phyloP scores from a whole-genome alignment of 2,797 vertebrate species.

The Salmo trutta region DNA sequence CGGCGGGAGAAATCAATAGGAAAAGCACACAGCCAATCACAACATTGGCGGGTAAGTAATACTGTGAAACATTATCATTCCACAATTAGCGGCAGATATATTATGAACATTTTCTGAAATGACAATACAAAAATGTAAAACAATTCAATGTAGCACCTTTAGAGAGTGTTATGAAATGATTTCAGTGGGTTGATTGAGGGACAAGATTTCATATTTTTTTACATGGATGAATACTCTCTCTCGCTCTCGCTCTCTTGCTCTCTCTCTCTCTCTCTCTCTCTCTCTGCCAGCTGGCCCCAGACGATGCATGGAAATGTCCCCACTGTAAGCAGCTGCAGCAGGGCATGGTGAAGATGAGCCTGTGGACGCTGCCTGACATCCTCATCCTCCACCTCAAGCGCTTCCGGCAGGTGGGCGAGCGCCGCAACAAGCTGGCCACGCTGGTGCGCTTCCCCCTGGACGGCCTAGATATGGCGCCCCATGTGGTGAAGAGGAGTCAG shows the following conservation, averaged over 20 bases:
- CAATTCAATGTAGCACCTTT: too few species aligned
- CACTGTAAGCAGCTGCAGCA: constrained; percentile 85
- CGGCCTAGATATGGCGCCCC: constrained; percentile 90
- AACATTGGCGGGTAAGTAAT: too few species aligned
- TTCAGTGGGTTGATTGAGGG: too few species aligned
- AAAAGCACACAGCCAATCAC: too few species aligned
- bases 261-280: background rate
- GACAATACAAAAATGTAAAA: too few species aligned
- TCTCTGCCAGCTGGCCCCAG: constrained; percentile 79
- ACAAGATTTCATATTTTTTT: too few species aligned
- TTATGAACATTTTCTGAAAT: too few species aligned
- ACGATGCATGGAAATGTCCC: constrained; percentile 85
- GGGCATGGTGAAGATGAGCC: constrained; percentile 83
- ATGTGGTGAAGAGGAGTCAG: constrained; percentile 81
- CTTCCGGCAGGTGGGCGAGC: constrained; percentile 84
- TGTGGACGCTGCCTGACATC: constrained; percentile 88
- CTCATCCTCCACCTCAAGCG: constrained; percentile 89
- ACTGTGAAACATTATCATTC: too few species aligned
- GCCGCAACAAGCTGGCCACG: constrained; percentile 90
- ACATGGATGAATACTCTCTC: background rate
- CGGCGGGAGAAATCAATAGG: too few species aligned
- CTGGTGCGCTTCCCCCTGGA: constrained; percentile 86
- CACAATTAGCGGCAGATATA: too few species aligned
- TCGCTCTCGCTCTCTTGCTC: background rate
- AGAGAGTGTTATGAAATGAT: too few species aligned